These are phyloP conservation scores for Bambusicola thoracicus DNA, from an alignment of 2,113 vertebrate genomes.

Conservation along the genomic window DNA sequence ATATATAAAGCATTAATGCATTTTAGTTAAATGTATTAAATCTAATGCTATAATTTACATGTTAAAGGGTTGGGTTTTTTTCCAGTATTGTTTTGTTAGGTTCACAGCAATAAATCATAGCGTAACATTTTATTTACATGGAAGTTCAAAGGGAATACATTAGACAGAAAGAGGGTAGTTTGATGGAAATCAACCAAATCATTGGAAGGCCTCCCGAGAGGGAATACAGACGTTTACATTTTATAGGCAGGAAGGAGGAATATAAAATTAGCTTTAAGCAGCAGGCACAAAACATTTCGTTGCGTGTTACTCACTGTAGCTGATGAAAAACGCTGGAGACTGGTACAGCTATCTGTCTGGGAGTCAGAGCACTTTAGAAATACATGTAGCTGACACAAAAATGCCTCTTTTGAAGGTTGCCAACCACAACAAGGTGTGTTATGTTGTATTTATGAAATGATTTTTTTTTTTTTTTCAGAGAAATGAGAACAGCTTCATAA, in stretches of 20 bases:
- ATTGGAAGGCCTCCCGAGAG: conserved; percentile 71
- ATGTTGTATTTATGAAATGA: conserved; percentile 5
- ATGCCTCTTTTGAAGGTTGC: conserved; percentile 57
- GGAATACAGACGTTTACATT: conserved; percentile 64
- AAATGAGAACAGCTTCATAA: not conserved
- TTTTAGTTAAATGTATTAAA: conserved; percentile 72
- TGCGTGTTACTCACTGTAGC: conserved; percentile 66
- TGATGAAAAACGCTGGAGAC: conserved; percentile 62
- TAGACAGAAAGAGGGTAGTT: conserved; percentile 67
- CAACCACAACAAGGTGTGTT: conserved; percentile 47
- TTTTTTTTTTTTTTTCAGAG: conserved; percentile 21
- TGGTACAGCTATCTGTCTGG: conserved; percentile 71
- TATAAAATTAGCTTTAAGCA: conserved; percentile 80
- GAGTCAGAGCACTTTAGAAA: conserved; percentile 71
- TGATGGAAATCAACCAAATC: conserved; percentile 68
- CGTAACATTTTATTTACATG: conserved; percentile 64
- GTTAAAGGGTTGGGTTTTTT: conserved; percentile 40
- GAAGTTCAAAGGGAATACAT: conserved; percentile 70
- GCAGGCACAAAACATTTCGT: conserved; percentile 70
- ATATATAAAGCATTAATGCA: conserved; percentile 67
- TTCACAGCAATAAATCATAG: conserved; percentile 81
- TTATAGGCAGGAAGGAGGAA: conserved; percentile 67
- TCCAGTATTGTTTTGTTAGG: conserved; percentile 69
- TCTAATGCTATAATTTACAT: conserved; percentile 55
- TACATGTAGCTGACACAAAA: conserved; percentile 60